Evolutionary conservation across 23 tunicate genomes (phyloP), one percentile per base, ranked within the genome.

Genomic region (Halocynthia roretzi): DNA sequence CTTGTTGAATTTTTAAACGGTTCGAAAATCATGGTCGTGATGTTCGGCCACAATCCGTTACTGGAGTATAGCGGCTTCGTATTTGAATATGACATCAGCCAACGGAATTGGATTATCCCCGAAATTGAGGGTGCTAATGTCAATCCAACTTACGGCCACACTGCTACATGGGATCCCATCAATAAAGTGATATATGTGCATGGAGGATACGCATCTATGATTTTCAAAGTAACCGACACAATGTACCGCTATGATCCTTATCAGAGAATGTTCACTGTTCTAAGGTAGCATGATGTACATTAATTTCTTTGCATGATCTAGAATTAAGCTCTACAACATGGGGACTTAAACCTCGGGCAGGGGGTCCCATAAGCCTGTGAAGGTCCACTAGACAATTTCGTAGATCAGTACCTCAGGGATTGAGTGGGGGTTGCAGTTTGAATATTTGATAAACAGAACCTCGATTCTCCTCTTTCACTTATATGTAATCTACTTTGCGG

Each of bases 1-100:
- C 21, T 90, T 15, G 85, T 95, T 0, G 66, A 51, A 10, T 73
- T 85, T 21, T 10, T 18, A 15, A 87, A 94, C 65, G 81, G 83
- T 5, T 31, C 80, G 17, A 75, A 81, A 18, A 12, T 77, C 54
- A 88, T 91, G 97, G 56, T 95, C 53, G 90, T 95, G 6, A 49
- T 84, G 65, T 88, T 95, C 78, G 99, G 99, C 7, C 80, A 73
- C 51, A 90, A 95, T 73, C 86, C 91, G 1, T 17, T 61, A 17
- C 51, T 66, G 73, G 88, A 66, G 50, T 80, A 71, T 61, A 80
- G 76, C 65, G 67, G 64, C 5, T 78, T 85, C 56, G 87, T 88
- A 7, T 80, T 50, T 65, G 92, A 95, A 58, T 88, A 84, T 62
- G 40, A 80, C 48, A 70, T 78, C 15, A 6, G 19, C 53, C 52